Percentiles rank a stretch among this genome's conserved stretches.
These are phyloP conservation scores for Equus przewalskii DNA, from an alignment of 2,113 vertebrate species.

Conservation along the genomic window DNA sequence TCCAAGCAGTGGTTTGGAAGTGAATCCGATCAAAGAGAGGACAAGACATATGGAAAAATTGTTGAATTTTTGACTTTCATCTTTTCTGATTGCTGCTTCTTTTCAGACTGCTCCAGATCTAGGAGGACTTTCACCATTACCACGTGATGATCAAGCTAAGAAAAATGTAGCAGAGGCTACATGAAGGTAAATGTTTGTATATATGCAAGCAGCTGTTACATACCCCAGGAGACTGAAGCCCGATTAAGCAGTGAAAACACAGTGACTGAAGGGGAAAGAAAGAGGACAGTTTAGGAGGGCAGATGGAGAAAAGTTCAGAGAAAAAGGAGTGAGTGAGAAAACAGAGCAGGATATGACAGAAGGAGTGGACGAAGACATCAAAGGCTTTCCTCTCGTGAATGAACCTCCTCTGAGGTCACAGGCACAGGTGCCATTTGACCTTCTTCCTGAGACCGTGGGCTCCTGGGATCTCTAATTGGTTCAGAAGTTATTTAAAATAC, in stretches of 20 bases:
- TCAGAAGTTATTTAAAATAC: not conserved
- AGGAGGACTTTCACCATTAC: not conserved
- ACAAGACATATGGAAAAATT: not conserved
- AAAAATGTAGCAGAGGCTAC: not conserved
- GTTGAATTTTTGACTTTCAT: constrained; percentile 10
- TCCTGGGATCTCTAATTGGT: not conserved
- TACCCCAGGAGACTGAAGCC: not conserved
- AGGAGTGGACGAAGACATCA: too few relatives aligned
- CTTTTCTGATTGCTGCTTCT: not conserved
- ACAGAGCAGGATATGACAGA: not conserved
- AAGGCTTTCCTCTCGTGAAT: not conserved
- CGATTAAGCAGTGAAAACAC: not conserved
- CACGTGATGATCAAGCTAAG: not conserved
- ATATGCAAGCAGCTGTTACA: not conserved
- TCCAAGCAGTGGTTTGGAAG: not conserved
- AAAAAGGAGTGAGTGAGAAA: not conserved
- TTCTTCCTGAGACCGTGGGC: not conserved
- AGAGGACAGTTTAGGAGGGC: not conserved
- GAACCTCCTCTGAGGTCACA: not conserved
- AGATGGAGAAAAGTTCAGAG: not conserved
- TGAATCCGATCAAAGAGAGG: not conserved
- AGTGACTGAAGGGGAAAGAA: not conserved
- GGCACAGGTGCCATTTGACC: not conserved
- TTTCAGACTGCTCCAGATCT: not conserved
- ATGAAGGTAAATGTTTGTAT: not conserved